Evolutionary conservation across 2,113 vertebrate species (phyloP).

Genomic region (Amblyopsis rosae): DNA sequence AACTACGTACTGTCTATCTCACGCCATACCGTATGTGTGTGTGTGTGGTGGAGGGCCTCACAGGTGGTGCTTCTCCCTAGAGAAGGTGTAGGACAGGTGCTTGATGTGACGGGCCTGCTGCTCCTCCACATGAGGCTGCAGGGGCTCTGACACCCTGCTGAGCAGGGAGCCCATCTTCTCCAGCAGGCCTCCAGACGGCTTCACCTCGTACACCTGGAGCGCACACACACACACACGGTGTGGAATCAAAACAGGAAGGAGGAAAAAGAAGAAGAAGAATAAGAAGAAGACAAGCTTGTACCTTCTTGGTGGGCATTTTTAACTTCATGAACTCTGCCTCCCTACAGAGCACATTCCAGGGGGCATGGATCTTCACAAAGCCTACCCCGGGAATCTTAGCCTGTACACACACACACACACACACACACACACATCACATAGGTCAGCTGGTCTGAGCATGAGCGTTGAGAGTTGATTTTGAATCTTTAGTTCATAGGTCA

Average conservation of each 20-base stretch:
- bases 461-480: not conserved
- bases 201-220: slow-evolving; percentile 88
- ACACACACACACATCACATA: not conserved
- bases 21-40: not conserved
- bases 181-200: slow-evolving; percentile 81
- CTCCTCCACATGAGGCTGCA: slow-evolving; percentile 90
- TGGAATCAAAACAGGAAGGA: not conserved
- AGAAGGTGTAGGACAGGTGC: slow-evolving; percentile 93
- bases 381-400: slow-evolving; percentile 85
- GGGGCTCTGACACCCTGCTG: slow-evolving; percentile 87
- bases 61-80: slow-evolving; percentile 94
- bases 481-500: no score
- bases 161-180: slow-evolving; percentile 88
- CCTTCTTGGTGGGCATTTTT: slow-evolving; percentile 93
- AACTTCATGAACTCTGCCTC: slow-evolving; percentile 90
- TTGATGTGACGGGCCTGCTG: slow-evolving; percentile 82
- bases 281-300: slow-evolving; percentile 43
- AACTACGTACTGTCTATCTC: not conserved
- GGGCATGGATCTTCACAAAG: slow-evolving; percentile 87
- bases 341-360: slow-evolving; percentile 85
- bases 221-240: not conserved
- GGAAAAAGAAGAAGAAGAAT: not conserved
- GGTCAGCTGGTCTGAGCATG: no score
- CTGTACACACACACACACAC: slow-evolving; percentile 31
- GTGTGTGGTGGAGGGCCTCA: slow-evolving; percentile 72